Conservation (phyloP, 2,888 invertebrate genomes). For the Teleogryllus oceanicus region DNA sequence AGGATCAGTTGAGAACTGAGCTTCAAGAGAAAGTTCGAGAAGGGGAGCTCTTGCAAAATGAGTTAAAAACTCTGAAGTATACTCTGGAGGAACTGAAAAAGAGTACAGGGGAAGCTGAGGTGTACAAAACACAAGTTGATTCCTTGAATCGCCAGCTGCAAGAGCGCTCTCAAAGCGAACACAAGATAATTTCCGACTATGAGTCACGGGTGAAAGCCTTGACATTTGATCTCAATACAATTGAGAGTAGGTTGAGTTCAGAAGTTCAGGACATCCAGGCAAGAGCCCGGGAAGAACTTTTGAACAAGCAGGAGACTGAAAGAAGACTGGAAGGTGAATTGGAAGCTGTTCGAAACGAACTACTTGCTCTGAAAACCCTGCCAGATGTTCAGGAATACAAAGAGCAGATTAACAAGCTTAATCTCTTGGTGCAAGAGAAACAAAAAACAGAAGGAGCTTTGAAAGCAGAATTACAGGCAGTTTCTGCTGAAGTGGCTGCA, state of each 20-base stretch:
- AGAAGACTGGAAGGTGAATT: not conserved
- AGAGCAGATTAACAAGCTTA: not conserved
- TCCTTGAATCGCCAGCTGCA: slow-evolving; percentile 11
- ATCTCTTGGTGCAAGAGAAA: not conserved
- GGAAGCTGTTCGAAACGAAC: not conserved
- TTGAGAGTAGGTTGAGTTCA: not conserved
- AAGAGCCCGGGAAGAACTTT: not conserved
- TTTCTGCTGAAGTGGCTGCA: not conserved
- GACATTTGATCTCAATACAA: not conserved
- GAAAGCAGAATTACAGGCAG: not conserved
- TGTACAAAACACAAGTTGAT: slow-evolving; percentile 2
- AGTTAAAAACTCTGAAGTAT: not conserved
- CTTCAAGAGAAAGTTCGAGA: not conserved
- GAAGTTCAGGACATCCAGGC: slow-evolving; percentile 12
- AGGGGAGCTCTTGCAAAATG: not conserved
- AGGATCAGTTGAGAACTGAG: slow-evolving; percentile 41
- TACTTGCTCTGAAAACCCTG: not conserved
- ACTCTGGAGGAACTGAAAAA: not conserved
- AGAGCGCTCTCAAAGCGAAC: not conserved
- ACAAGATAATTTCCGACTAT: not conserved
- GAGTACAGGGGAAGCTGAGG: not conserved
- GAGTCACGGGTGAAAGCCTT: slow-evolving; percentile 2
- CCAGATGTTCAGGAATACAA: not conserved
- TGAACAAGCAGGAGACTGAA: not conserved
- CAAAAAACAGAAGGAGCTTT: not conserved